Conservation (phyloP, 2,113 vertebrate genomes). For the Heliornis fulica region DNA sequence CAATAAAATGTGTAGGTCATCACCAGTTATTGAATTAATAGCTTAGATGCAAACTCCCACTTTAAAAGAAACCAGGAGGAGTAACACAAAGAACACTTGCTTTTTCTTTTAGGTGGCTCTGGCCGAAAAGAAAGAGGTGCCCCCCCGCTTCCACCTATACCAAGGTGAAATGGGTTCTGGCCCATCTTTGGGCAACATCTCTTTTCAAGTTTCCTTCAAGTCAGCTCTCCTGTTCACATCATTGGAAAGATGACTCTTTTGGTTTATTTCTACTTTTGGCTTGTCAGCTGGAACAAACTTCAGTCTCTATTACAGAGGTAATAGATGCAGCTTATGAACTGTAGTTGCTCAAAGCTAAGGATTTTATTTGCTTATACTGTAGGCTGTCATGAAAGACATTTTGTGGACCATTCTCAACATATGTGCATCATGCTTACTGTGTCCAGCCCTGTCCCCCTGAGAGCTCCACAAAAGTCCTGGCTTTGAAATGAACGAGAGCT, state of each 20-base stretch:
- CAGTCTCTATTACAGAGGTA: conserved; percentile 18
- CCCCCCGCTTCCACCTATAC: conserved; percentile 89
- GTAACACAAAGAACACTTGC: conserved; percentile 10
- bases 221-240: conserved; percentile 48
- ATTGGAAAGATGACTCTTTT: conserved; percentile 17
- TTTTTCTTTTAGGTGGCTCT: conserved; percentile 79
- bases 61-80: background rate
- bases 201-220: background rate
- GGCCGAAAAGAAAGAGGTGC: conserved; percentile 91
- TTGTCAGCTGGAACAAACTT: conserved; percentile 46
- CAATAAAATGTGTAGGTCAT: background rate
- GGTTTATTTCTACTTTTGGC: conserved; percentile 34
- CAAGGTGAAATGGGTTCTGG: conserved; percentile 84
- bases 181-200: background rate
- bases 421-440: background rate
- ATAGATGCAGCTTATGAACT: conserved; percentile 36
- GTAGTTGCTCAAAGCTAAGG: conserved; percentile 48
- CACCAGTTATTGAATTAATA: background rate
- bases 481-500: background rate
- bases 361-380: conserved; percentile 55
- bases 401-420: background rate
- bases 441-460: background rate
- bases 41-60: background rate
- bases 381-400: background rate
- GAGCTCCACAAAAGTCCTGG: background rate